These are phyloP conservation scores for Oriolus oriolus DNA, from an alignment of 2,113 vertebrate species.

Conservation along the genomic window DNA sequence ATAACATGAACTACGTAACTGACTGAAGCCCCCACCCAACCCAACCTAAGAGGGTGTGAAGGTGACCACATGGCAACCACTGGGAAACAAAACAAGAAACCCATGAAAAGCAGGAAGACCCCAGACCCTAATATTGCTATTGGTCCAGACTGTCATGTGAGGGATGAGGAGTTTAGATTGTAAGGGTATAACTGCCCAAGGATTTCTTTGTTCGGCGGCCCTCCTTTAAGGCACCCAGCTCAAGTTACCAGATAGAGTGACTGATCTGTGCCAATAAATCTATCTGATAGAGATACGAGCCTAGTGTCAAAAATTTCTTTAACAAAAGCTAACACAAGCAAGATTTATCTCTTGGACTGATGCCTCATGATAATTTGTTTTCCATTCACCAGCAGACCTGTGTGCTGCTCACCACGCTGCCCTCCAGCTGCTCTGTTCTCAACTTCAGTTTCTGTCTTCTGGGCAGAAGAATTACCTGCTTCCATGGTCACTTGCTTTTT, in stretches of 20 bases:
- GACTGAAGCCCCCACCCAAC: not conserved
- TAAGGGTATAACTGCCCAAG: not conserved
- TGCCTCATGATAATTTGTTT: not conserved
- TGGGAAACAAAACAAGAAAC: not conserved
- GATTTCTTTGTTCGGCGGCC: not conserved
- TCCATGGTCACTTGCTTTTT: not conserved
- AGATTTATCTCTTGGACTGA: not conserved
- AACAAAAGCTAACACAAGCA: not conserved
- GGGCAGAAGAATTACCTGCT: not conserved
- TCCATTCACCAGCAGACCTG: not conserved
- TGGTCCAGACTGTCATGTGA: not conserved
- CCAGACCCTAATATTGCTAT: not conserved
- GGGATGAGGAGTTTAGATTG: not conserved
- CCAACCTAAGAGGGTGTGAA: not conserved
- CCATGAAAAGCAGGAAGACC: not conserved
- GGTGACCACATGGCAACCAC: not conserved
- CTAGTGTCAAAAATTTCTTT: not conserved
- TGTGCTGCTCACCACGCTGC: fast-evolving
- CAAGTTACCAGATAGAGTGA: not conserved
- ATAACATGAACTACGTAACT: not conserved
- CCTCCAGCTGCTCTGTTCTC: not conserved
- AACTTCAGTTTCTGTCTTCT: not conserved
- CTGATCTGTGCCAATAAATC: not conserved
- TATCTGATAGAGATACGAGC: not conserved
- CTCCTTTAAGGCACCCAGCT: not conserved